Conservation (phyloP, 2,888 invertebrate species). For the Lobophora halterata region DNA sequence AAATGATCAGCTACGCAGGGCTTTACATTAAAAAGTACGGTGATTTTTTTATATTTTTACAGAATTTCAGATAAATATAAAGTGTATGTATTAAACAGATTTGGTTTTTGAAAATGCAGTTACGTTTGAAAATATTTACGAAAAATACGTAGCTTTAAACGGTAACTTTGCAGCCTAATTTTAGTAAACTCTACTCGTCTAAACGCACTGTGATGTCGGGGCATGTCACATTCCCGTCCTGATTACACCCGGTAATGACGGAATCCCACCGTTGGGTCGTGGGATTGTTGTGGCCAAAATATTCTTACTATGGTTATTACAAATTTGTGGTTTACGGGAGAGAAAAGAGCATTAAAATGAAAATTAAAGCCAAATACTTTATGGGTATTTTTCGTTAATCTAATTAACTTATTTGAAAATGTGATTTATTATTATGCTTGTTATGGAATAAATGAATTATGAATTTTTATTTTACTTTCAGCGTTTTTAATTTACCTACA, state of each 20-base stretch:
- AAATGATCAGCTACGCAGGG: no score
- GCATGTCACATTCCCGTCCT: constrained; percentile 21
- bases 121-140: no score
- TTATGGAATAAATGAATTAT: no score
- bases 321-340: neutral
- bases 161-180: neutral
- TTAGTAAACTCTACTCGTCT: constrained; percentile 9
- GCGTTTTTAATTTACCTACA: no score
- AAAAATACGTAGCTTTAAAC: no score
- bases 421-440: no score
- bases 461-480: no score
- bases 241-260: constrained; percentile 22
- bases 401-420: neutral
- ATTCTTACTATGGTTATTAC: constrained; percentile 29
- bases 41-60: no score
- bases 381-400: constrained; percentile 8
- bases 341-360: constrained; percentile 7
- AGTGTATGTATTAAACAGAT: no score
- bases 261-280: constrained; percentile 25
- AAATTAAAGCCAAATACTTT: neutral
- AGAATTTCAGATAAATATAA: no score
- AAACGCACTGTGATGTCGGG: constrained; percentile 5
- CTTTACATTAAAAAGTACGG: no score
- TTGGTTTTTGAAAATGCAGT: no score
- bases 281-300: constrained; percentile 26